Conservation (phyloP, 2,797 vertebrate species). For the Periophthalmus magnuspinnatus region DNA sequence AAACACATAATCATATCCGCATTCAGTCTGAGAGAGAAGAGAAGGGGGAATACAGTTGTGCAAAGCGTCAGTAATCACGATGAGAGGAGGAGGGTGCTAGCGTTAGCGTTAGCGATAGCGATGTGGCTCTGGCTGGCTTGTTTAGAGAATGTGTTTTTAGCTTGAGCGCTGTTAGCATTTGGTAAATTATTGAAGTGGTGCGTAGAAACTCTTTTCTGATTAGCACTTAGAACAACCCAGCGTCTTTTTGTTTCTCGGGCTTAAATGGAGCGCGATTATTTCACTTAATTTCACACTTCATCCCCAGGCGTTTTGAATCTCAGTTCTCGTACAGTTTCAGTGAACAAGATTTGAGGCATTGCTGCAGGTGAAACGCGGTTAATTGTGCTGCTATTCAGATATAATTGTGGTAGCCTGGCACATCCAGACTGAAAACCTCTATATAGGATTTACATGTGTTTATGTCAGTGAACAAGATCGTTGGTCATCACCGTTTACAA, state of each 20-base stretch:
- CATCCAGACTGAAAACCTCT: neutral
- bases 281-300: slow-evolving; percentile 20
- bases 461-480: too few species aligned
- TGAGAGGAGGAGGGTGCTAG: neutral
- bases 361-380: neutral
- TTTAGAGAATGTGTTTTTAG: slow-evolving; percentile 20
- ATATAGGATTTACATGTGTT: too few species aligned
- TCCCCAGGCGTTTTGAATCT: slow-evolving; percentile 2
- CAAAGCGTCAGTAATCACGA: slow-evolving; percentile 15
- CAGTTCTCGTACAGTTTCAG: neutral
- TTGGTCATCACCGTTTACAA: too few species aligned
- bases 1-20: slow-evolving; percentile 20
- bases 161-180: slow-evolving; percentile 19
- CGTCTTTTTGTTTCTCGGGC: slow-evolving; percentile 21
- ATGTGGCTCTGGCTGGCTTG: neutral
- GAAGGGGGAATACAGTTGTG: slow-evolving; percentile 9
- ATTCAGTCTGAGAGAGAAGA: slow-evolving; percentile 4
- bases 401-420: slow-evolving; percentile 5
- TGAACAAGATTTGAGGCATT: slow-evolving; percentile 2
- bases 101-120: neutral
- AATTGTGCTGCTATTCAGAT: neutral
- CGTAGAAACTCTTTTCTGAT: slow-evolving; percentile 38
- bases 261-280: slow-evolving; percentile 39
- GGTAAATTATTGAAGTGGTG: slow-evolving; percentile 31
- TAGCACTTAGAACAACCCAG: slow-evolving; percentile 16